phyloP scores from a whole-genome alignment of 2,888 invertebrate species.

The Archaeoteleia sp. region DNA sequence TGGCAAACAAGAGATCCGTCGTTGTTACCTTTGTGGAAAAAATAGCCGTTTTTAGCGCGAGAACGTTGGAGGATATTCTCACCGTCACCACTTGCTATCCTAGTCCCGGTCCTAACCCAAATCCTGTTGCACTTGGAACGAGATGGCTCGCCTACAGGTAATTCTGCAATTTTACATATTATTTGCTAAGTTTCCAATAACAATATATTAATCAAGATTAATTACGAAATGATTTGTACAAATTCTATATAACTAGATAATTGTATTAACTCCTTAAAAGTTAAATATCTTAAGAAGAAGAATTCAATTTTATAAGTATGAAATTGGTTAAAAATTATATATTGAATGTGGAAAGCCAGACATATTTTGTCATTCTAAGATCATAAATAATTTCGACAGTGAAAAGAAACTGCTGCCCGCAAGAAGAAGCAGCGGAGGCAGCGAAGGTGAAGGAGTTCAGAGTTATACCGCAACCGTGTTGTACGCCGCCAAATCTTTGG shows the following conservation, averaged over 20 bases:
- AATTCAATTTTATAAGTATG: too few relatives aligned
- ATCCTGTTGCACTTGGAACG: conserved; percentile 91
- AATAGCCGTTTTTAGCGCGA: conserved; percentile 93
- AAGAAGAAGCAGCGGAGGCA: conserved; percentile 88
- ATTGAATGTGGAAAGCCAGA: too few relatives aligned
- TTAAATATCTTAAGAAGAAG: too few relatives aligned
- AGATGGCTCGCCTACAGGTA: conserved; percentile 85
- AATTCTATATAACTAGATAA: too few relatives aligned
- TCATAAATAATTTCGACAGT: conserved; percentile 76
- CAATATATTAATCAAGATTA: too few relatives aligned
- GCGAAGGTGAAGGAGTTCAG: conserved; percentile 89
- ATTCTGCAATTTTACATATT: neutral
- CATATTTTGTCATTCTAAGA: conserved; percentile 4
- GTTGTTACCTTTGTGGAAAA: conserved; percentile 92
- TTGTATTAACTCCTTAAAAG: too few relatives aligned
- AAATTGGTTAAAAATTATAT: too few relatives aligned
- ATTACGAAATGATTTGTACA: neutral
- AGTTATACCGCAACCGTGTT: conserved; percentile 95
- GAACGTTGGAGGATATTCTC: conserved; percentile 89
- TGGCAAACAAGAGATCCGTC: conserved; percentile 91
- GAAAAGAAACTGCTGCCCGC: conserved; percentile 88
- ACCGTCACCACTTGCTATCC: conserved; percentile 93
- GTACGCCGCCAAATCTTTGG: conserved; percentile 94
- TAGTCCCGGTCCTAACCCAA: conserved; percentile 86
- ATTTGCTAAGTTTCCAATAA: too few relatives aligned